Percentiles rank a stretch among this genome's conserved stretches.
phyloP scores from a whole-genome alignment of 1,140 invertebrate genomes.

The Caligus rogercresseyi region DNA sequence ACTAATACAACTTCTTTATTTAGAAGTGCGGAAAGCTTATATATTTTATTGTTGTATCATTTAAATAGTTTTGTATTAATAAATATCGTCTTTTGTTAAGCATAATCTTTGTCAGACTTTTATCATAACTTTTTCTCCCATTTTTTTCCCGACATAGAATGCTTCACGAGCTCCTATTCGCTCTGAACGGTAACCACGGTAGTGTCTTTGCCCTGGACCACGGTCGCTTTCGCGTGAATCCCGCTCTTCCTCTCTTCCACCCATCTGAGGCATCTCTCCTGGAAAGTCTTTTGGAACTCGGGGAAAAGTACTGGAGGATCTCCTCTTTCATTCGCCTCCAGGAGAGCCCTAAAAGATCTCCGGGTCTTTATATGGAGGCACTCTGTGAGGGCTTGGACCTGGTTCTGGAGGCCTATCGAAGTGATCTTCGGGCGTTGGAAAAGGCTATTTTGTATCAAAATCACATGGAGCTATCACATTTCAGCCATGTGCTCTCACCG shows the following conservation, averaged over 20 bases:
- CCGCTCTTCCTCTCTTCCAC: neutral
- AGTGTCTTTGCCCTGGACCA: neutral
- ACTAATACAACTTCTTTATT: no score
- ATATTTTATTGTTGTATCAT: no score
- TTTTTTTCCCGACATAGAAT: no score
- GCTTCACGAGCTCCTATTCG: neutral
- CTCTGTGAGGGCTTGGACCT: neutral
- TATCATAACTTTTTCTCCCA: no score
- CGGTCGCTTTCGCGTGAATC: neutral
- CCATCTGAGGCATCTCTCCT: neutral
- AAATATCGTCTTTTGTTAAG: no score
- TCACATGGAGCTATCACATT: neutral
- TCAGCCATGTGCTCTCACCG: neutral
- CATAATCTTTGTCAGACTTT: no score
- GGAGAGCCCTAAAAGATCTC: neutral
- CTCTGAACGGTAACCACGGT: neutral
- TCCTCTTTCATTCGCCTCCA: neutral
- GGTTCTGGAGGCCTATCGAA: neutral
- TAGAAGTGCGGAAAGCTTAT: no score
- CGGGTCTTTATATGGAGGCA: neutral
- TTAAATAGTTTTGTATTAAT: no score
- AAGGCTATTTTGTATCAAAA: neutral
- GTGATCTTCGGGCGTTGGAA: neutral
- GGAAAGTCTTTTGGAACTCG: neutral
- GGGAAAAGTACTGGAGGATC: neutral